Conservation (phyloP, 2,888 invertebrate species). For the Spisula subtruncata region DNA sequence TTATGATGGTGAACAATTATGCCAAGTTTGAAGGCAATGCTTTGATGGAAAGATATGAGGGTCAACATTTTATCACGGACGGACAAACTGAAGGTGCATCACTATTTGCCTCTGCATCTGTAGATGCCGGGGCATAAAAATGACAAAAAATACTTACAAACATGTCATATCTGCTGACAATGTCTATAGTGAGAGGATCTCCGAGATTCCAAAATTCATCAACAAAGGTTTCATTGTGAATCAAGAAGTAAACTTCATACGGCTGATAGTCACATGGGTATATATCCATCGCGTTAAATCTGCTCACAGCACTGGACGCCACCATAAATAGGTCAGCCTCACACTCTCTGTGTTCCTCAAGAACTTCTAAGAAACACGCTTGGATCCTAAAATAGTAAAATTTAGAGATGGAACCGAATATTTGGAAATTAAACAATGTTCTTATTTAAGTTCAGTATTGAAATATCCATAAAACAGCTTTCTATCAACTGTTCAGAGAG, state of each 20-base stretch:
- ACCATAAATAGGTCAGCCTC: background rate
- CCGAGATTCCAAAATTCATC: background rate
- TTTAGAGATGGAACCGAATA: too few relatives aligned
- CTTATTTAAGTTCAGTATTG: too few relatives aligned
- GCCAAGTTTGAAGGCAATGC: too few relatives aligned
- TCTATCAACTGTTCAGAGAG: too few relatives aligned
- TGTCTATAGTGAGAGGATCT: background rate
- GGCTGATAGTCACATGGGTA: background rate
- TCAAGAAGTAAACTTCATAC: background rate
- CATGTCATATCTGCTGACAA: background rate
- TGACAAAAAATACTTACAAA: slow-evolving; percentile 3
- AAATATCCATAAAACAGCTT: too few relatives aligned
- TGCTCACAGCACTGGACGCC: background rate
- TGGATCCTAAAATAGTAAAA: background rate
- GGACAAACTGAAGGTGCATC: too few relatives aligned
- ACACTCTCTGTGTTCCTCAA: background rate
- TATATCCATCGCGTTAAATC: background rate
- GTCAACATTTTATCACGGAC: too few relatives aligned
- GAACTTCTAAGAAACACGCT: background rate
- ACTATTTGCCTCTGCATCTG: too few relatives aligned
- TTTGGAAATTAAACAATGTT: too few relatives aligned
- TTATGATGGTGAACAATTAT: too few relatives aligned
- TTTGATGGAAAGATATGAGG: too few relatives aligned
- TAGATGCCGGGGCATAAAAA: too few relatives aligned
- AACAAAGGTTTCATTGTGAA: background rate